phyloP scores from a whole-genome alignment of 64 coral and sea anemone genomes.

The Acropora yongei region DNA sequence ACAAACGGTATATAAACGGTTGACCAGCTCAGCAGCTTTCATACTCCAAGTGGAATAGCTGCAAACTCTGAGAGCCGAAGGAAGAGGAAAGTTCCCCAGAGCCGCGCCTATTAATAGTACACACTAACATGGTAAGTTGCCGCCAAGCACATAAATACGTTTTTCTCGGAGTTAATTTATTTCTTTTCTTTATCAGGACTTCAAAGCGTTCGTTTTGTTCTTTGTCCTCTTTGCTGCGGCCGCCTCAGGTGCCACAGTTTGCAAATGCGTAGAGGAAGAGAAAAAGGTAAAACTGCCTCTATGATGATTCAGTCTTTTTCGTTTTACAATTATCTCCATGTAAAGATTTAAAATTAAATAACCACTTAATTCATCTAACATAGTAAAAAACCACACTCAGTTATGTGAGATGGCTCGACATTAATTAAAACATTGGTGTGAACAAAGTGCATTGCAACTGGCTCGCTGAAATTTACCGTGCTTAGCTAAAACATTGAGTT shows the following conservation, averaged over 20 bases:
- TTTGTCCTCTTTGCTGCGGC: background rate
- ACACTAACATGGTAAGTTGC: background rate
- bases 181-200: slow-evolving; percentile 5
- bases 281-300: background rate
- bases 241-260: background rate
- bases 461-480: too few species aligned
- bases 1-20: background rate
- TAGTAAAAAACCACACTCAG: too few species aligned
- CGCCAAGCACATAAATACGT: background rate
- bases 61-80: background rate
- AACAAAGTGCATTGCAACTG: too few species aligned
- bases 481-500: too few species aligned
- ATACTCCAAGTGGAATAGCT: background rate
- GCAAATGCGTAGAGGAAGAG: background rate
- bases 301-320: too few species aligned
- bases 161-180: background rate
- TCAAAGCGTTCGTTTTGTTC: slow-evolving; percentile 7
- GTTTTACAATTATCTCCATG: too few species aligned
- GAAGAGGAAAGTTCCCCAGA: background rate
- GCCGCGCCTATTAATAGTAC: background rate
- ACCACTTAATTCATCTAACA: too few species aligned
- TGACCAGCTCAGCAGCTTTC: background rate
- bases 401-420: too few species aligned
- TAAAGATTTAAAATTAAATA: too few species aligned
- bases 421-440: too few species aligned